Evolutionary conservation across 2,888 invertebrate genomes (phyloP), one percentile per base, ranked within the genome.

Genomic region (Lithosia quadra): DNA sequence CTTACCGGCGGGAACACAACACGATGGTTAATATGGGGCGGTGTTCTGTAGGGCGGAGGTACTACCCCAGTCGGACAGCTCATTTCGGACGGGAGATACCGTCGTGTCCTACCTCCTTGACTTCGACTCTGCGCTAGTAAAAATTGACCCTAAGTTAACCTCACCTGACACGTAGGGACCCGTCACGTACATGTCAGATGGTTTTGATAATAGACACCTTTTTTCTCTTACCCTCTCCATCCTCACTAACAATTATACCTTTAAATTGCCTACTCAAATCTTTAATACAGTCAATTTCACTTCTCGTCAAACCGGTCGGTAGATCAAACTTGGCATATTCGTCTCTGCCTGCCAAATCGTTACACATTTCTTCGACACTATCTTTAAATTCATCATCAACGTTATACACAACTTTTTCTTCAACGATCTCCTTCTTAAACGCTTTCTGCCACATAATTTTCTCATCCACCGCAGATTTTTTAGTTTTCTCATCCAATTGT

Each of bases 391-490:
- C 90, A 0, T 87, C 87, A 63, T 93, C 93, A 0, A 94, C 91
- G 56, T 84, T 81, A 77, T 87, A 91, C 18, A 77, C 77, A 62
- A 82, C 63, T 64, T 81, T 84, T 68, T 86, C 82, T 73, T 88
- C 83, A 72, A 49, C 61, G 1, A 79, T 81, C 9, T 81, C 80
- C 55, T 63, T 63, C 33, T 86, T 82, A 65, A 95, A 90, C 0
- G 87, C 93, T 33, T 83, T 90, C 74, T 88, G 87, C 93, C 95
- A 95, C 83, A 95, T 85, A 3, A 77, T 73, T 65, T 90, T 91
- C 59, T 92, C 94, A 2, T 82, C 77, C 1, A 75, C 75, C 0
- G 78, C 78, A 0, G 89, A 86, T 1, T 75, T 79, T 82, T 88
- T 88, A 1, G 80, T 72, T 64, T 85, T 86, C 0, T 67, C 75